phyloP scores from a whole-genome alignment of 2,888 invertebrate species.

The Nasonia oneida region DNA sequence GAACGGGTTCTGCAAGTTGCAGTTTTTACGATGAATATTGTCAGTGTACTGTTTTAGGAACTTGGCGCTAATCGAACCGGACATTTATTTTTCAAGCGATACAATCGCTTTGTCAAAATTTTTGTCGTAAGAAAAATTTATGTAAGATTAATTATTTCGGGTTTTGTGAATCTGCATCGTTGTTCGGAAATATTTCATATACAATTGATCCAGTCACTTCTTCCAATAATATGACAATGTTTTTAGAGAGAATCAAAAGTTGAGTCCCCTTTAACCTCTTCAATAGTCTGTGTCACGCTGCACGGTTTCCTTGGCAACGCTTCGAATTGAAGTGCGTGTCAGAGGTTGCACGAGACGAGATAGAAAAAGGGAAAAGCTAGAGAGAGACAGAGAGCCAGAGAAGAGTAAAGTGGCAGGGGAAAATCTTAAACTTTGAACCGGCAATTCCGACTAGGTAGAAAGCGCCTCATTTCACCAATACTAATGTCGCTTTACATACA shows the following conservation, averaged over 20 bases:
- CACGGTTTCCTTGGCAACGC: slow-evolving; percentile 77
- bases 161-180: no score
- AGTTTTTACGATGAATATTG: background rate
- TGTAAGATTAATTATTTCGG: no score
- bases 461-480: slow-evolving; percentile 53
- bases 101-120: background rate
- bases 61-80: no score
- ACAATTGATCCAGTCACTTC: background rate
- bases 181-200: background rate
- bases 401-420: slow-evolving; percentile 68
- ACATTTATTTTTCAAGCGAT: background rate
- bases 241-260: slow-evolving; percentile 67
- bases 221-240: slow-evolving; percentile 53
- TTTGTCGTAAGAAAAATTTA: no score
- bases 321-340: slow-evolving; percentile 76
- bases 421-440: slow-evolving; percentile 77
- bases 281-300: slow-evolving; percentile 76
- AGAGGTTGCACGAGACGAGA: slow-evolving; percentile 69
- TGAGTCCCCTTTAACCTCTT: slow-evolving; percentile 76
- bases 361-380: slow-evolving; percentile 50
- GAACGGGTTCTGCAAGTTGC: no score
- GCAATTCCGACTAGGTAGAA: slow-evolving; percentile 69
- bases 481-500: slow-evolving; percentile 13
- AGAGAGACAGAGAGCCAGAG: slow-evolving; percentile 60
- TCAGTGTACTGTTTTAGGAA: no score